These are phyloP conservation scores for Salvator merianae DNA, from an alignment of 2,113 vertebrate species.

Conservation along the genomic window DNA sequence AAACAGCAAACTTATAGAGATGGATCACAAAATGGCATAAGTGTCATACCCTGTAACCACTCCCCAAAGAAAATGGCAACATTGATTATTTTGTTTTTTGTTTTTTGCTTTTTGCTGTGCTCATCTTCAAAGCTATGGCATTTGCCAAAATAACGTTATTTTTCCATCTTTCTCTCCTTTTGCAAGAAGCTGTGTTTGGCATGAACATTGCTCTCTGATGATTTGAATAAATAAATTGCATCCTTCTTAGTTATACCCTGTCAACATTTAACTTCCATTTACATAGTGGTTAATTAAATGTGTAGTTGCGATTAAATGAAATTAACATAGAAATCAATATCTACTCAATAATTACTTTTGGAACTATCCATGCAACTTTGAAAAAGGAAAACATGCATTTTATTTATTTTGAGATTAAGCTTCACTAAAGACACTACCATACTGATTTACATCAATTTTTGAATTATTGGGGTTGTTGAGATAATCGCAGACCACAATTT, in stretches of 20 bases:
- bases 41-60: background rate
- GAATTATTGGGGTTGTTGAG: too few relatives aligned
- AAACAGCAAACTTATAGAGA: background rate
- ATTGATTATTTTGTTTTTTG: constrained; percentile 21
- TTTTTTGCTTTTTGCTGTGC: constrained; percentile 22
- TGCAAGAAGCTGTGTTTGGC: constrained; percentile 69
- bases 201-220: constrained; percentile 40
- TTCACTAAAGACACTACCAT: background rate
- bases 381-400: constrained; percentile 41
- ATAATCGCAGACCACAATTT: background rate
- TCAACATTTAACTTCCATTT: constrained; percentile 71
- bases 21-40: background rate
- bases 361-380: constrained; percentile 59
- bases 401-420: background rate
- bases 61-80: background rate
- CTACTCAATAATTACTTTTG: constrained; percentile 64
- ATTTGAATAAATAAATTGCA: constrained; percentile 71
- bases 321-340: constrained; percentile 56
- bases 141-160: constrained; percentile 21
- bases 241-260: constrained; percentile 64
- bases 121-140: constrained; percentile 45
- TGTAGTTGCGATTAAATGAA: constrained; percentile 59
- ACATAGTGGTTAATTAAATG: constrained; percentile 67
- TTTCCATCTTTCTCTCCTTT: constrained; percentile 59
- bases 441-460: background rate